These are phyloP conservation scores for Actinemys pallida DNA, from an alignment of 2,113 vertebrate species.

Conservation along the genomic window DNA sequence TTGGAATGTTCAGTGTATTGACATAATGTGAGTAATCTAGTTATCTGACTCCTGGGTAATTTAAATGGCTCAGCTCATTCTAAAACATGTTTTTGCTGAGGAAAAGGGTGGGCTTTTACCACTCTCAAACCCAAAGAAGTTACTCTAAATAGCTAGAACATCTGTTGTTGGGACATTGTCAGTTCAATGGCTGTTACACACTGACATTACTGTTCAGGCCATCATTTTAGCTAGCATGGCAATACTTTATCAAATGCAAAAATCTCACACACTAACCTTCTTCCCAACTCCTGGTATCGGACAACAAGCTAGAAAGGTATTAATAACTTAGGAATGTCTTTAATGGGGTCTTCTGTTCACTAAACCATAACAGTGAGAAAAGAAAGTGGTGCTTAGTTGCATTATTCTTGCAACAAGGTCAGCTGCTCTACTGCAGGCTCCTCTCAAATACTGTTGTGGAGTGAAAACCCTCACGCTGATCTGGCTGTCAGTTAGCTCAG, in stretches of 20 bases:
- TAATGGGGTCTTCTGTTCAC: not conserved
- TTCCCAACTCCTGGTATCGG: not conserved
- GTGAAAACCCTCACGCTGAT: not conserved
- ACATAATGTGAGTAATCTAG: not conserved
- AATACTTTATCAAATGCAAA: not conserved
- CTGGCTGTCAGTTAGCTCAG: not conserved
- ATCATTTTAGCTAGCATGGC: not conserved
- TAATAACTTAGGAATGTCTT: not conserved
- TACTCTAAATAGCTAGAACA: not conserved
- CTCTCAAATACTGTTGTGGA: not conserved
- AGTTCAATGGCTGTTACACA: not conserved
- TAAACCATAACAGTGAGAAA: not conserved
- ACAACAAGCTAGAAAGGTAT: not conserved
- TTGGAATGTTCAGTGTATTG: not conserved
- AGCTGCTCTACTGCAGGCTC: rapidly evolving
- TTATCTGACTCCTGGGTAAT: not conserved
- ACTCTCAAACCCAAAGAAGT: not conserved
- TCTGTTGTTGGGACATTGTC: not conserved
- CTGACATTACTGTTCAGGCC: not conserved
- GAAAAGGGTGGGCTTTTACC: not conserved
- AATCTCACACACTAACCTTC: rapidly evolving
- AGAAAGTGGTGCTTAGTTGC: not conserved
- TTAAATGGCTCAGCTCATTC: not conserved
- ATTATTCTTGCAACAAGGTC: not conserved
- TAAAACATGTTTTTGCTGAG: not conserved